A percentile compares a stretch with the other conserved stretches of the same genome.
These are phyloP conservation scores for Chaenodraco wilsoni DNA, from an alignment of 2,797 vertebrate species.

Conservation along the genomic window DNA sequence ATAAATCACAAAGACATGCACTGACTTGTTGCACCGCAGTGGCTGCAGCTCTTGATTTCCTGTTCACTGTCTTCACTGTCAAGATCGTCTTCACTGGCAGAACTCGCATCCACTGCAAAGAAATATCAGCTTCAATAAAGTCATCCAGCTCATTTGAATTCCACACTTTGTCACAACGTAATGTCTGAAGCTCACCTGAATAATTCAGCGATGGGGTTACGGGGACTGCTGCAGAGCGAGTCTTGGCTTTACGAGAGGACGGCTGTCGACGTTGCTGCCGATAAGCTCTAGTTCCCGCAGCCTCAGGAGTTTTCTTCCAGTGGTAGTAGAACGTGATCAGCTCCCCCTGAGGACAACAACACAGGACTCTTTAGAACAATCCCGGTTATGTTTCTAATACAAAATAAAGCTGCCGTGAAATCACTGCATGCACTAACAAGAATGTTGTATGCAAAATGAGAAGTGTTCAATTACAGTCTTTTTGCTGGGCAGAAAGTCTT, in stretches of 20 bases:
- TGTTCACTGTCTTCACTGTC: slow-evolving; percentile 98
- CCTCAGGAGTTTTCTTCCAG: slow-evolving; percentile 99
- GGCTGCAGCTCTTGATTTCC: slow-evolving; percentile 93
- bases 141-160: not conserved
- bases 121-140: slow-evolving; percentile 20
- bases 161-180: not conserved
- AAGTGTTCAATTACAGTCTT: slow-evolving; percentile 90
- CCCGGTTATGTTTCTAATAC: slow-evolving; percentile 6
- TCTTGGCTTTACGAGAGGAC: slow-evolving; percentile 96
- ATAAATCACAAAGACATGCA: slow-evolving; percentile 14
- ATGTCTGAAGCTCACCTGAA: slow-evolving; percentile 83
- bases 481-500: slow-evolving; percentile 97
- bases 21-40: slow-evolving; percentile 96
- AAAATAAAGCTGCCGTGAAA: not conserved
- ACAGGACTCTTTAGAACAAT: not conserved
- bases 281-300: slow-evolving; percentile 93
- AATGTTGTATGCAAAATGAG: slow-evolving; percentile 6
- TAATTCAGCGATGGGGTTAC: slow-evolving; percentile 91
- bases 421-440: slow-evolving; percentile 8
- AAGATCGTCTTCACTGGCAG: slow-evolving; percentile 96
- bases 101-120: slow-evolving; percentile 92
- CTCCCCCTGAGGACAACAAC: slow-evolving; percentile 86
- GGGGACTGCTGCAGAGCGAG: slow-evolving; percentile 90
- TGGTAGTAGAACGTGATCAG: slow-evolving; percentile 99
- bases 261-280: slow-evolving; percentile 95